These are phyloP conservation scores for Nemotelus nigrinus DNA, from an alignment of 2,888 invertebrate species.

Conservation along the genomic window DNA sequence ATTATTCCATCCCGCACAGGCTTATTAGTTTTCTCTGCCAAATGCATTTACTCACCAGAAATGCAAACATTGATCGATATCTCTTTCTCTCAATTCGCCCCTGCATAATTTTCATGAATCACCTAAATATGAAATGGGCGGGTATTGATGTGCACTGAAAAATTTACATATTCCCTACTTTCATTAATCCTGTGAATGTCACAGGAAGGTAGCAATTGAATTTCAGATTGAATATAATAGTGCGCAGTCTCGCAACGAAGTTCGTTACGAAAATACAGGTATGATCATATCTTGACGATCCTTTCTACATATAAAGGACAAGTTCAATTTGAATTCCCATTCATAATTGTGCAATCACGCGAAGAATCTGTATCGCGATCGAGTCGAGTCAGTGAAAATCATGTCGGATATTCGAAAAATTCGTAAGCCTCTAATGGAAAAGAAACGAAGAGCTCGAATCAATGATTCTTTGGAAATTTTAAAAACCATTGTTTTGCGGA, in stretches of 20 bases:
- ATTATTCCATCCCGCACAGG: too few species aligned
- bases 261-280: constrained; percentile 24
- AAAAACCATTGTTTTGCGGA: constrained; percentile 66
- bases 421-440: constrained; percentile 69
- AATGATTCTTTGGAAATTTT: constrained; percentile 68
- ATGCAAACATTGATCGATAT: too few species aligned
- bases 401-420: constrained; percentile 55
- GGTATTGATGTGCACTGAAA: constrained; percentile 33
- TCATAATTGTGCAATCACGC: constrained; percentile 36
- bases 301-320: constrained; percentile 30
- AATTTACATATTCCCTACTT: constrained; percentile 43
- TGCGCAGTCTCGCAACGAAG: not conserved
- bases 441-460: constrained; percentile 67
- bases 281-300: not conserved
- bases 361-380: not conserved
- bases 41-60: too few species aligned
- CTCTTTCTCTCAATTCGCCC: too few species aligned
- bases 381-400: not conserved
- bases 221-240: not conserved
- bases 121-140: not conserved
- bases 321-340: not conserved
- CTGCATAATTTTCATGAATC: too few species aligned
- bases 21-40: too few species aligned
- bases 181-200: constrained; percentile 27
- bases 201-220: constrained; percentile 40